phyloP scores from a whole-genome alignment of 2,113 vertebrate genomes.

The Suricata suricatta region DNA sequence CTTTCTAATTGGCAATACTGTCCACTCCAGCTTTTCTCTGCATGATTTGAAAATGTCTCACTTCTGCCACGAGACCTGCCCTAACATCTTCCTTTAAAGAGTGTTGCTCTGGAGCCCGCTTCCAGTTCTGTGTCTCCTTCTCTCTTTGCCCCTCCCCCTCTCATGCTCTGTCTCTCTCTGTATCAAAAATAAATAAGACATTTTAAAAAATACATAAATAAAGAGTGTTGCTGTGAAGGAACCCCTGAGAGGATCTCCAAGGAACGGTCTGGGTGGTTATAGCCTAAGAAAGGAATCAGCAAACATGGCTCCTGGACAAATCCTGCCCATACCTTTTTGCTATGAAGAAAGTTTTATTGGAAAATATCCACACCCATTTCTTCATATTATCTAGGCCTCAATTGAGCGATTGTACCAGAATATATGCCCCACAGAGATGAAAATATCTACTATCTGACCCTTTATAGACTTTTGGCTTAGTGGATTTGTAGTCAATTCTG shows the following conservation, averaged over 20 bases:
- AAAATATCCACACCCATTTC: neutral
- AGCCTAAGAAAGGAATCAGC: neutral
- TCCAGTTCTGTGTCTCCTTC: no score
- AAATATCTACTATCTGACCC: neutral
- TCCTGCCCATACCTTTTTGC: neutral
- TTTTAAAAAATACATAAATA: neutral
- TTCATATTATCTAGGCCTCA: neutral
- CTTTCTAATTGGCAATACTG: neutral
- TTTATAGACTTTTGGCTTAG: neutral
- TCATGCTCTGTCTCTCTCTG: no score
- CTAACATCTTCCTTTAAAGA: neutral
- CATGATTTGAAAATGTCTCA: neutral
- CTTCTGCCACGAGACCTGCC: neutral
- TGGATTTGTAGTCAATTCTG: neutral
- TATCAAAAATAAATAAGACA: no score
- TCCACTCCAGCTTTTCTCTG: neutral
- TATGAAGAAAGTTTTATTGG: neutral
- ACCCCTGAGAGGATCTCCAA: neutral
- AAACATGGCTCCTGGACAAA: neutral
- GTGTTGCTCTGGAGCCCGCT: neutral
- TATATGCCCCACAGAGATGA: neutral
- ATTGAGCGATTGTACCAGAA: neutral
- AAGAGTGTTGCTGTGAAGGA: neutral
- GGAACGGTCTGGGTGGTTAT: neutral
- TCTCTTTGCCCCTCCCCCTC: no score